These are phyloP conservation scores for Eubucco bourcierii DNA, from an alignment of 2,113 vertebrate species.

Conservation along the genomic window DNA sequence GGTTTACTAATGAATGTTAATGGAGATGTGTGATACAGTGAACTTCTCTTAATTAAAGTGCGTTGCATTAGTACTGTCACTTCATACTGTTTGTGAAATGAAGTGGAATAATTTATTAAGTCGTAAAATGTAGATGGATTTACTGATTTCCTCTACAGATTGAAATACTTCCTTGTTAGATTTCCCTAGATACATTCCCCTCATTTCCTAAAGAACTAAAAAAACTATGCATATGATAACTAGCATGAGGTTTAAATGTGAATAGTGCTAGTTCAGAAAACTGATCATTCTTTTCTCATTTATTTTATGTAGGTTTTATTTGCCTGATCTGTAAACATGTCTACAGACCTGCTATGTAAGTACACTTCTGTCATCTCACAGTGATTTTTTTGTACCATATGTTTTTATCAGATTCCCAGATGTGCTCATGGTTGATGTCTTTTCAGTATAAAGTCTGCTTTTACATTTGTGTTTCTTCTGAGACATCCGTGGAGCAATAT, in stretches of 20 bases:
- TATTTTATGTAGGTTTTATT: slow-evolving; percentile 61
- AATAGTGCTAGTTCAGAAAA: background rate
- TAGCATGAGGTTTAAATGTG: background rate
- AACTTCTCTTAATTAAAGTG: background rate
- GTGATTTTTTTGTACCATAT: slow-evolving; percentile 32
- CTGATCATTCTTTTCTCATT: slow-evolving; percentile 43
- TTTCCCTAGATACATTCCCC: background rate
- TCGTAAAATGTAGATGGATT: background rate
- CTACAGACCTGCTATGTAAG: slow-evolving; percentile 69
- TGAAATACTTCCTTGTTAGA: background rate
- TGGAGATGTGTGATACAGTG: background rate
- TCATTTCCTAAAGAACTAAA: background rate
- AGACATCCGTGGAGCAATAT: slow-evolving; percentile 59
- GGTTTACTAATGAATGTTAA: background rate
- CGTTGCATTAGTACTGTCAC: background rate
- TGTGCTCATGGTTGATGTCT: slow-evolving; percentile 43
- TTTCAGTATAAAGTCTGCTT: slow-evolving; percentile 53
- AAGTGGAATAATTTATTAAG: background rate
- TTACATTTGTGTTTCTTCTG: slow-evolving; percentile 42
- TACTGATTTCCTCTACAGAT: background rate
- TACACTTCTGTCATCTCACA: slow-evolving; percentile 27
- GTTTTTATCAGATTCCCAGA: slow-evolving; percentile 47
- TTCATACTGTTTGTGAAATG: background rate
- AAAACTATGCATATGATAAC: background rate
- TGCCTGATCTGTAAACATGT: slow-evolving; percentile 68